These are phyloP conservation scores for Barypeithes pellucidus DNA, from an alignment of 2,888 invertebrate species.

Conservation along the genomic window DNA sequence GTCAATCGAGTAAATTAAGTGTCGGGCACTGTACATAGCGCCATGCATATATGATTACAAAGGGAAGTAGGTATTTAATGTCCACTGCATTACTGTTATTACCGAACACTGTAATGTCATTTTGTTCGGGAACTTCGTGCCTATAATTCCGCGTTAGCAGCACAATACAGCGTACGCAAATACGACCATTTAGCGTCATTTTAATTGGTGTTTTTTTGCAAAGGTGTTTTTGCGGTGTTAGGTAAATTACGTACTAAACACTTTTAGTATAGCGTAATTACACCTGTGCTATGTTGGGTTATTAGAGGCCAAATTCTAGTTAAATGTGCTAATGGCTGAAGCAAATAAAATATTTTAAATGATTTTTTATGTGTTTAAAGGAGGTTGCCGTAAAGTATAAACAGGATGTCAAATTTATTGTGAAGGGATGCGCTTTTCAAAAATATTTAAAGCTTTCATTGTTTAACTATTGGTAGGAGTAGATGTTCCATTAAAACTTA, in stretches of 20 bases:
- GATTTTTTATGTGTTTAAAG: not conserved
- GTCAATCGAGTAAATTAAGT: constrained; percentile 31
- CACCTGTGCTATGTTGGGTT: not conserved
- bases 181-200: constrained; percentile 15
- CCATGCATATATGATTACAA: constrained; percentile 22
- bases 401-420: too few species aligned
- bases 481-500: too few species aligned
- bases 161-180: constrained; percentile 23
- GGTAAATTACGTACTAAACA: constrained; percentile 24
- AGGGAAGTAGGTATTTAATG: constrained; percentile 31
- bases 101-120: constrained; percentile 27
- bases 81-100: constrained; percentile 29
- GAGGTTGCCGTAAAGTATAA: too few species aligned
- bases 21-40: constrained; percentile 25
- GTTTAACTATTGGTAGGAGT: too few species aligned
- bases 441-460: too few species aligned
- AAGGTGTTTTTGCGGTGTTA: constrained; percentile 16
- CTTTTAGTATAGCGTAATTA: constrained; percentile 1
- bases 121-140: constrained; percentile 25
- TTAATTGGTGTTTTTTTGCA: constrained; percentile 23
- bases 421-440: too few species aligned
- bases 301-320: not conserved
- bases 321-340: not conserved
- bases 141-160: constrained; percentile 26
- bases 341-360: not conserved